These are phyloP conservation scores for Leptobrachium leishanense DNA, from an alignment of 2,113 vertebrate genomes.

Conservation along the genomic window DNA sequence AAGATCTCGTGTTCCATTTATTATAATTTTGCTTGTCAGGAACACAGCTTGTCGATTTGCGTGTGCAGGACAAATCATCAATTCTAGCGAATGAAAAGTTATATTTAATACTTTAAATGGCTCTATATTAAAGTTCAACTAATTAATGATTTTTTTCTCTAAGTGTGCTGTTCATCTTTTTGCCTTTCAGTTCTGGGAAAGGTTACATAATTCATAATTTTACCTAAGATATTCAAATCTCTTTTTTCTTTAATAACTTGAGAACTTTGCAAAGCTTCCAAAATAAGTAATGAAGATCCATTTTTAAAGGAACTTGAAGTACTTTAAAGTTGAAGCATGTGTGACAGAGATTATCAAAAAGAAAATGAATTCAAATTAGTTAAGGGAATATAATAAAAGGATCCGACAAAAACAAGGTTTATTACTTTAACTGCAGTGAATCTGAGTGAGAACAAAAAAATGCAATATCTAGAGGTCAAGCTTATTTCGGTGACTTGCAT, in stretches of 20 bases:
- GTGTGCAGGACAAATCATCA: neutral
- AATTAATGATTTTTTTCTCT: neutral
- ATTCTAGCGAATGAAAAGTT: neutral
- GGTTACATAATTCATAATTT: constrained; percentile 24
- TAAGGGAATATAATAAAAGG: too few relatives aligned
- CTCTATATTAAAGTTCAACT: neutral
- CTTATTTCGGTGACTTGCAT: too few relatives aligned
- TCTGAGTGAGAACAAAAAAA: too few relatives aligned
- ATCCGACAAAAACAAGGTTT: too few relatives aligned
- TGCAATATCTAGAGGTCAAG: too few relatives aligned
- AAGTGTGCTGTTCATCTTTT: constrained; percentile 4
- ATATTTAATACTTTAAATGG: neutral
- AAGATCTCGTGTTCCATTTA: neutral
- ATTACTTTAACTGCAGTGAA: too few relatives aligned
- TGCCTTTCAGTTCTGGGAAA: neutral
- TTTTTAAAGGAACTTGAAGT: constrained; percentile 36
- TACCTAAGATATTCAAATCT: constrained; percentile 14
- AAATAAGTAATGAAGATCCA: constrained; percentile 27
- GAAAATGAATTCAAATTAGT: too few relatives aligned
- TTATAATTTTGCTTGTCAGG: neutral
- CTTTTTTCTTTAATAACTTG: constrained; percentile 27
- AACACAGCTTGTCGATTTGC: neutral
- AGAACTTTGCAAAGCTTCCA: neutral
- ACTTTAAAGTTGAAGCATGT: constrained; percentile 20
- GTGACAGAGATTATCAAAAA: neutral